Evolutionary conservation across 1,140 invertebrate species (phyloP).

Genomic region (Megathymus violae): DNA sequence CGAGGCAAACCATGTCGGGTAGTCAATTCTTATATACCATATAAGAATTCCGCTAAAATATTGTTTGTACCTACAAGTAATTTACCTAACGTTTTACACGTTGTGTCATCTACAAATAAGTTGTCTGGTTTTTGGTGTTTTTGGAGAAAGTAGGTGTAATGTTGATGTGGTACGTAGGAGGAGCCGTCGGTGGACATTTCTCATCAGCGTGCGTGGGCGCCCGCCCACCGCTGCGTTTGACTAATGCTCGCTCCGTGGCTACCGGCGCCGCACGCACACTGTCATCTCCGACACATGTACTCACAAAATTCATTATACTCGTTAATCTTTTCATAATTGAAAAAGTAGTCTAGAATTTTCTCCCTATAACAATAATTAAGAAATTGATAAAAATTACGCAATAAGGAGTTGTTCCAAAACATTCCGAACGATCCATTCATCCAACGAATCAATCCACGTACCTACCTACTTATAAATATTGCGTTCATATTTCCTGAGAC

Average conservation of each 20-base stretch:
- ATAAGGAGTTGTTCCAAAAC: too few relatives aligned
- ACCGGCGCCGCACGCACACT: conserved; percentile 24
- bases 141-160: conserved; percentile 21
- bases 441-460: background rate
- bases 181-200: conserved; percentile 21
- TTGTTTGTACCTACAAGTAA: too few relatives aligned
- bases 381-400: too few relatives aligned
- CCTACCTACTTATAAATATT: background rate
- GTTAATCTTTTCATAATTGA: too few relatives aligned
- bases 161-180: conserved; percentile 22
- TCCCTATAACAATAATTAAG: too few relatives aligned
- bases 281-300: background rate
- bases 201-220: conserved; percentile 21
- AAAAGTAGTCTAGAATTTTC: background rate
- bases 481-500: conserved; percentile 37
- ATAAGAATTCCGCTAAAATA: background rate
- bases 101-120: conserved; percentile 17
- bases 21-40: background rate
- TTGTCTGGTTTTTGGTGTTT: conserved; percentile 9
- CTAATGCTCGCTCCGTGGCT: conserved; percentile 11
- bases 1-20: background rate
- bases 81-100: conserved; percentile 12
- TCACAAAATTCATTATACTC: conserved; percentile 6
- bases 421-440: background rate
- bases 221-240: conserved; percentile 14